A percentile compares a stretch with the other conserved stretches of the same genome.
Conservation (phyloP, 1,140 invertebrate species). For the Brachionus koreanus region DNA sequence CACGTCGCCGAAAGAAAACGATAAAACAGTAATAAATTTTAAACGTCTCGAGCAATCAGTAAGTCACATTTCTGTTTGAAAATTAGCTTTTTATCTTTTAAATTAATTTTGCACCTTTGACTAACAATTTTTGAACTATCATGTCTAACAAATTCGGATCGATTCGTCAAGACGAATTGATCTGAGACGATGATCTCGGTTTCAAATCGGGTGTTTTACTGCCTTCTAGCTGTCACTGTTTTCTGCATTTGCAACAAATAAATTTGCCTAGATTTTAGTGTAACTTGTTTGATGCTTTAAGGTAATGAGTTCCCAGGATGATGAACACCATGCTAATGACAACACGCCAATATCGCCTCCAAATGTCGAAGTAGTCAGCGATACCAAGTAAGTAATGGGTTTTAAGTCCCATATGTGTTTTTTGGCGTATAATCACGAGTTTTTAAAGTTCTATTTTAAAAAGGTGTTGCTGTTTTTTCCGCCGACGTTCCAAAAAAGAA, state of each 20-base stretch:
- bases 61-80: background rate
- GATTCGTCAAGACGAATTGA: background rate
- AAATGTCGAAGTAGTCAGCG: conserved; percentile 44
- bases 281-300: background rate
- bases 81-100: background rate
- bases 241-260: background rate
- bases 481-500: conserved; percentile 41
- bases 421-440: background rate
- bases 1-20: background rate
- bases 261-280: background rate
- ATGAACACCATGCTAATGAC: conserved; percentile 35
- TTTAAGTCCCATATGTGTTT: background rate
- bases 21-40: conserved; percentile 16
- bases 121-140: background rate
- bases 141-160: background rate
- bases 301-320: conserved; percentile 30
- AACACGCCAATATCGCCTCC: conserved; percentile 40
- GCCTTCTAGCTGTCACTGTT: conserved; percentile 16
- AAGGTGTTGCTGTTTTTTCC: conserved; percentile 42
- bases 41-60: conserved; percentile 24
- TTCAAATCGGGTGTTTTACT: background rate
- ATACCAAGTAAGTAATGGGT: conserved; percentile 22
- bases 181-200: background rate
- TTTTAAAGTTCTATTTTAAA: conserved; percentile 33
- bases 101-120: background rate